These are phyloP conservation scores for Maniola hyperantus DNA, from an alignment of 2,888 invertebrate species.

Conservation along the genomic window DNA sequence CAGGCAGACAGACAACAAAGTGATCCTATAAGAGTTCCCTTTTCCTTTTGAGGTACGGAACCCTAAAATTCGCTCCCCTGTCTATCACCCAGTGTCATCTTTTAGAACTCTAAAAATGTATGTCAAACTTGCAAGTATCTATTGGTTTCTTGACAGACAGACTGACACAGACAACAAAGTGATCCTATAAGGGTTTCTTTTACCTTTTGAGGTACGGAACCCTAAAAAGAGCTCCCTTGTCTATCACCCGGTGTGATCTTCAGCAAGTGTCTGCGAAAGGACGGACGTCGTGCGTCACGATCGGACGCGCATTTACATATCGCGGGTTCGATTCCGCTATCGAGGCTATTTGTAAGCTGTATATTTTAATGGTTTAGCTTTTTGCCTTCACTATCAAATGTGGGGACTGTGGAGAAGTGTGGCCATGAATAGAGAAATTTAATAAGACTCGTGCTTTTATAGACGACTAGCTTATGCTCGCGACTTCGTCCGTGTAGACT, in stretches of 20 bases:
- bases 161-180: too few relatives aligned
- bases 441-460: neutral
- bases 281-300: conserved; percentile 79
- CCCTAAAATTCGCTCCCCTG: conserved; percentile 25
- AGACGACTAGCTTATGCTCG: too few relatives aligned
- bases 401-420: conserved; percentile 4
- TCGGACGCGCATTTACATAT: conserved; percentile 79
- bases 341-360: conserved; percentile 44
- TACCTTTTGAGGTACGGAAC: too few relatives aligned
- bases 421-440: conserved; percentile 10
- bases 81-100: conserved; percentile 47
- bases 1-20: too few relatives aligned
- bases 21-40: too few relatives aligned
- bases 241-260: conserved; percentile 47
- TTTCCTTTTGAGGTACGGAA: too few relatives aligned
- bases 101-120: too few relatives aligned
- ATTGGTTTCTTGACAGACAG: too few relatives aligned
- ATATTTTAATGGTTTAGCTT: conserved; percentile 39
- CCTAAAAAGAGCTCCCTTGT: conserved; percentile 31
- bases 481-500: too few relatives aligned
- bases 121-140: too few relatives aligned
- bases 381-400: conserved; percentile 10
- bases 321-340: conserved; percentile 73
- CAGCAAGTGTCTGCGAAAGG: conserved; percentile 62
- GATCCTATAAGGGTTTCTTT: too few relatives aligned